Base-by-base conservation (phyloP, 1,140 invertebrate species). In the Zeugodacus cucurbitae region DNA sequence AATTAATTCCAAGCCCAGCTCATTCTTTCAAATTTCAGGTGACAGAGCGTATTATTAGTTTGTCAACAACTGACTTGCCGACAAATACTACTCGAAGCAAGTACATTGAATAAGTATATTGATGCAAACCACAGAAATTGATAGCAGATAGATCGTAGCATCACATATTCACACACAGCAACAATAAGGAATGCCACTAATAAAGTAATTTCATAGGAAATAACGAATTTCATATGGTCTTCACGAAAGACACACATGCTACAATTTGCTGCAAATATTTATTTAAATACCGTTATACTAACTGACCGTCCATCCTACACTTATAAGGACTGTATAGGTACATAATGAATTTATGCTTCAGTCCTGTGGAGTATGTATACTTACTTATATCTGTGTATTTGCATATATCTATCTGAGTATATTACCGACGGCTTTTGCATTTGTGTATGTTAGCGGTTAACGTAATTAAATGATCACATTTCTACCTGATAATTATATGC, bases 401-500 rank as follows among this genome's bases (percentile, higher is more conserved):
- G 14, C 5, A 34, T 11, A 29, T 67, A 67, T 34, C 11, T 74
- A 37, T 74, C 6, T 32, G 32, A 20, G 14, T 41, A 34, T 22
- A 37, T 70, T 32, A 37, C 20, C 14, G 17, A 37, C 29, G 8
- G 29, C 8, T 11, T 32, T 34, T 5, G 64, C 62, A 26, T 59
- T 1, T 26, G 22, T 62, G 26, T 34, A 20, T 62, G 67, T 74
- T 41, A 22, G 67, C 22, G 34, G 67, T 34, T 20, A n/a, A 37
- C 34, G 67, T 74, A 74, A 74, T 74, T 74, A 74, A 74, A 74
- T 74, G 67, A 37, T 74, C 67, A 37, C 34, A 74, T 74, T 74
- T 74, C 67, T 41, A n/a, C 34, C 34, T 37, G 32, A n/a, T 74
- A 74, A 74, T 74, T 74, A 17, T 74, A 17, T 32, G 67, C 14